phyloP scores from a whole-genome alignment of 2,888 invertebrate species.

The Perdita meconis region DNA sequence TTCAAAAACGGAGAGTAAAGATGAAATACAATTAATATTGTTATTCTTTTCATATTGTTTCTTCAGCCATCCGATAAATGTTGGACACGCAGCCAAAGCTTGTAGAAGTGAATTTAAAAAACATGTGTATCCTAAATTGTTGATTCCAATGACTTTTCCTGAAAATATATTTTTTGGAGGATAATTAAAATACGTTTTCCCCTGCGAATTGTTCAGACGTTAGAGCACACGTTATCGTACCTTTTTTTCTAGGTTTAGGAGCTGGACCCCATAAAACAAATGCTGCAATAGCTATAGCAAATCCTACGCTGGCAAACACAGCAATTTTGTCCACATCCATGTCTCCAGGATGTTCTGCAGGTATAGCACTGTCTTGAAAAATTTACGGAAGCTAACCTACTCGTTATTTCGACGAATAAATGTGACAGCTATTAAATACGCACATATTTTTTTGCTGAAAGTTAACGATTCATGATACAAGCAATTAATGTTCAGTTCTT shows the following conservation, averaged over 20 bases:
- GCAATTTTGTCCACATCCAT: slow-evolving; percentile 92
- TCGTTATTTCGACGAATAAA: slow-evolving; percentile 8
- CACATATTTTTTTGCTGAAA: not conserved
- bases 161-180: slow-evolving; percentile 68
- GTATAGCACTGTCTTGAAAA: slow-evolving; percentile 11
- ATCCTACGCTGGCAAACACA: slow-evolving; percentile 92
- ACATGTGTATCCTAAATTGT: slow-evolving; percentile 96
- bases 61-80: slow-evolving; percentile 93
- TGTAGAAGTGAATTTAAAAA: slow-evolving; percentile 96
- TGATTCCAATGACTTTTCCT: slow-evolving; percentile 93
- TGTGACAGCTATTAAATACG: not conserved
- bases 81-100: slow-evolving; percentile 94
- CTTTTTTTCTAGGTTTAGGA: slow-evolving; percentile 85
- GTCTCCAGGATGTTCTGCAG: slow-evolving; percentile 8
- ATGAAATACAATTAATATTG: slow-evolving; percentile 90
- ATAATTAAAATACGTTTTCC: slow-evolving; percentile 16
- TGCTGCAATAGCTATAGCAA: slow-evolving; percentile 92
- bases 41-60: slow-evolving; percentile 87
- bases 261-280: slow-evolving; percentile 93
- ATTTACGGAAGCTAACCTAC: slow-evolving; percentile 47
- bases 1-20: slow-evolving; percentile 90
- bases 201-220: not conserved
- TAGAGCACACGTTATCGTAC: slow-evolving; percentile 56
- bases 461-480: slow-evolving; percentile 7
- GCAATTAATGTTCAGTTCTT: slow-evolving; percentile 4